A percentile compares a stretch with the other conserved stretches of the same genome.
Conservation (phyloP, 1,140 invertebrate species). For the Achatina immaculata region DNA sequence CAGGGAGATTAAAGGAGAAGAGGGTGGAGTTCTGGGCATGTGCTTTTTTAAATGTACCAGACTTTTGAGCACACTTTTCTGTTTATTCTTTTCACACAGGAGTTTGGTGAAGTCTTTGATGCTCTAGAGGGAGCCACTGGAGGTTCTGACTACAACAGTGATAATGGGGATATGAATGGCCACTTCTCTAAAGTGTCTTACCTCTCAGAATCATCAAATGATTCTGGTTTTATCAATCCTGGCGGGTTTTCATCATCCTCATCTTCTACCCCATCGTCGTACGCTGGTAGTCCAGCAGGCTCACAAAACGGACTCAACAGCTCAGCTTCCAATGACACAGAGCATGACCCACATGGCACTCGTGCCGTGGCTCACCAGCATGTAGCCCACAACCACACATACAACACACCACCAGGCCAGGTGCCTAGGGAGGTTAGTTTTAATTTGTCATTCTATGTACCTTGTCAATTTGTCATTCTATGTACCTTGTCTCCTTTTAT, state of each 20-base stretch:
- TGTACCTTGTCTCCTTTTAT: no score
- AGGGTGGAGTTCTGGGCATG: no score
- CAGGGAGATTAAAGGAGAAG: no score
- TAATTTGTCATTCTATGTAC: not conserved
- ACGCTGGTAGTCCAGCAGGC: constrained; percentile 27
- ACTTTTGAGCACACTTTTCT: no score
- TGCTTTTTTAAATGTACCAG: no score
- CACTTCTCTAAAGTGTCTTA: constrained; percentile 43
- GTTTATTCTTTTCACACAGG: no score
- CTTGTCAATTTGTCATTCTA: not conserved
- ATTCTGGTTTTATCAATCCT: constrained; percentile 39
- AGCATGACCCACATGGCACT: constrained; percentile 49
- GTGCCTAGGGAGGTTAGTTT: constrained; percentile 74
- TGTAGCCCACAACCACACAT: constrained; percentile 87
- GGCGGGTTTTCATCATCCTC: constrained; percentile 23
- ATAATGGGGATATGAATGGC: constrained; percentile 15
- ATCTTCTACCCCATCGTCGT: constrained; percentile 8
- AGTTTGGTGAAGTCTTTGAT: constrained; percentile 51
- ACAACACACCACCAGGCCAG: constrained; percentile 81
- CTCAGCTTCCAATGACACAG: constrained; percentile 61
- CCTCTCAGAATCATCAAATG: constrained; percentile 47
- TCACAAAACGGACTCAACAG: constrained; percentile 44
- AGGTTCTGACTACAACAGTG: constrained; percentile 57
- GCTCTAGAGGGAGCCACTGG: constrained; percentile 68
- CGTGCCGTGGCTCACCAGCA: constrained; percentile 51